Evolutionary conservation across 1,140 invertebrate genomes (phyloP), one percentile per base, ranked within the genome.

Genomic region (Eumeta japonica): DNA sequence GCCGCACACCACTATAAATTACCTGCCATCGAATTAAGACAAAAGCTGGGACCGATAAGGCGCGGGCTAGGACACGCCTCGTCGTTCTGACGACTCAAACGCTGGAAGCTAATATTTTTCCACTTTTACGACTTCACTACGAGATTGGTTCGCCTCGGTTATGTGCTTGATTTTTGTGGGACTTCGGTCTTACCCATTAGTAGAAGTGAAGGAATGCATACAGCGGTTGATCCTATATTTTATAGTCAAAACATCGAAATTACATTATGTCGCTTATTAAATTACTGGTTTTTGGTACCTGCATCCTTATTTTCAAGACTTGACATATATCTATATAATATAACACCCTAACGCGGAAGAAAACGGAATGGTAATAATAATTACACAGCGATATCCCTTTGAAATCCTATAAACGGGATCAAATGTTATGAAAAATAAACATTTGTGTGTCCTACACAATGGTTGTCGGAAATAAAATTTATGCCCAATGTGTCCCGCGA

Each of bases 11-110:
- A 43, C 49, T 45, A 59, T 71, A 71, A 67, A 71, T 71, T 58
- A 61, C 53, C 28, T 45, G 43, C 48, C 57, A 61, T 68, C 57
- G 57, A 65, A 68, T 68, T 68, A 72, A 72, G 63, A 72, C 61
- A 67, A 67, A 66, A 65, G 62, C 52, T 43, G 51, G 50, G 47
- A 38, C 45, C 54, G 64, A 65, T 71, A 65, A 62, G 58, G 47
- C 42, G 30, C 40, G 48, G 61, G 62, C 61, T 64, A 55, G 58
- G 58, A 45, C 54, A 55, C 62, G 44, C 55, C 54, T 60, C 55
- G 54, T 58, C 56, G 57, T 58, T 54, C 50, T 53, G 57, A 52
- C 45, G 49, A 56, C 35, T 62, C 58, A 51, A 60, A 43, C 52
- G 49, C 39, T 58, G 60, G 62, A 52, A 46, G 55, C 48, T 37